These are phyloP conservation scores for Melanostoma mellinum DNA, from an alignment of 2,888 invertebrate genomes.

Conservation along the genomic window DNA sequence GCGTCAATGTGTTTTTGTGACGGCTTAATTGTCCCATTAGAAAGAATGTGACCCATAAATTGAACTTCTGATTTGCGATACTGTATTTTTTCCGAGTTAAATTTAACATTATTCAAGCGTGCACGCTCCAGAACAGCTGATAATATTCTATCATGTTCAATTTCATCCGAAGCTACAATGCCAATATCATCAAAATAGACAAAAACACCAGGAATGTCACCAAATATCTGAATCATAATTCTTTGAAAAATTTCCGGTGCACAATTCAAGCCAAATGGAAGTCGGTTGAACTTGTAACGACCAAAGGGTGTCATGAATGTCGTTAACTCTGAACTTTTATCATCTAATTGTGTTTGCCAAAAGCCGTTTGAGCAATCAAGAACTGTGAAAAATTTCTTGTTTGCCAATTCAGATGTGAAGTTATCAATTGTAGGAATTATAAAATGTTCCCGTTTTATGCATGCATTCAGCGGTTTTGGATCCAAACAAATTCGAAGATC, in stretches of 20 bases:
- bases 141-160: constrained; percentile 64
- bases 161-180: constrained; percentile 65
- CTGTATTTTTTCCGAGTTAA: constrained; percentile 61
- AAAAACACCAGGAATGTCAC: constrained; percentile 76
- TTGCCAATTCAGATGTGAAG: constrained; percentile 57
- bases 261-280: constrained; percentile 59
- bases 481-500: too few species aligned
- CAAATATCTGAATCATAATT: constrained; percentile 76
- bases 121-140: constrained; percentile 34
- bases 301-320: constrained; percentile 51
- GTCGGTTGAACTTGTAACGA: constrained; percentile 9
- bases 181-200: constrained; percentile 78
- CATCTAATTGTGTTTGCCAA: constrained; percentile 69
- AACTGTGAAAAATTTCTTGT: constrained; percentile 8
- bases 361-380: constrained; percentile 27
- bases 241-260: too few species aligned
- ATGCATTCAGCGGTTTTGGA: constrained; percentile 69
- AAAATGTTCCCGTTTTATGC: constrained; percentile 74
- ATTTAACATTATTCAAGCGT: too few species aligned
- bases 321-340: constrained; percentile 65
- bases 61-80: constrained; percentile 70
- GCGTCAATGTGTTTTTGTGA: constrained; percentile 59
- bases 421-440: constrained; percentile 75
- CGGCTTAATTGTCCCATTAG: constrained; percentile 55
- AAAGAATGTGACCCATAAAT: constrained; percentile 75